Evolutionary conservation across 2,113 vertebrate species (phyloP), one percentile per base, ranked within the genome.

Genomic region (Microcebus jonahi): DNA sequence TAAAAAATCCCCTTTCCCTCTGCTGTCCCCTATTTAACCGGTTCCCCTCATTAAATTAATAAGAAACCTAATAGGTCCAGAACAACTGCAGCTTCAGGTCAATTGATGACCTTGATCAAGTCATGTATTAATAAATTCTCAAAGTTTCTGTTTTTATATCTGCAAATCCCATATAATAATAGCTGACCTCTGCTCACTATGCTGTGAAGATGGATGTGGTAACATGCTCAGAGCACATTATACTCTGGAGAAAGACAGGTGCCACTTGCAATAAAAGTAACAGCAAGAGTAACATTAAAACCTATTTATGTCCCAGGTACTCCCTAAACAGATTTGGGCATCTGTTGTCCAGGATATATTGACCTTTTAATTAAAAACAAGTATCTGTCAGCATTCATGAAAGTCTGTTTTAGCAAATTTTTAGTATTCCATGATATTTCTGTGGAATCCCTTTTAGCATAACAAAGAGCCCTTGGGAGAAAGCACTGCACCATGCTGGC

Each of bases 311-410:
- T 93, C 42, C 75, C 20, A 77, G 1, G 7, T 34, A 21, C 10
- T 92, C 68, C 36, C 71, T 90, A 96, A 90, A 71, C 81, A 88
- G 45, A 39, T 63, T 27, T 71, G 27, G 17, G 4, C 70, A 70
- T 81, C 84, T 93, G 92, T 63, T 97, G 53, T 39, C 67, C n/a
- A 1, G 15, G 29, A 68, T 80, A 65, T 90, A 61, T n/a, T 36
- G 80, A 67, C 18, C 70, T 96, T 73, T 73, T 96, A 87, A 92
- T 93, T 89, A 90, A 95, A 92, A 81, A 68, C 15, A 95, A 87
- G 90, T 57, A 61, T n/a, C 36, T 97, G 36, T 65, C 95, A 85
- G 12, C 48, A 86, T 81, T 96, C 76, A 96, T 90, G 92, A 71
- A 82, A 87, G 25, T 53, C n/a, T 21, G 92, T 73, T 76, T 76